Evolutionary conservation across 2,888 invertebrate species (phyloP).

Genomic region (Pycnomerus fuliginosus): DNA sequence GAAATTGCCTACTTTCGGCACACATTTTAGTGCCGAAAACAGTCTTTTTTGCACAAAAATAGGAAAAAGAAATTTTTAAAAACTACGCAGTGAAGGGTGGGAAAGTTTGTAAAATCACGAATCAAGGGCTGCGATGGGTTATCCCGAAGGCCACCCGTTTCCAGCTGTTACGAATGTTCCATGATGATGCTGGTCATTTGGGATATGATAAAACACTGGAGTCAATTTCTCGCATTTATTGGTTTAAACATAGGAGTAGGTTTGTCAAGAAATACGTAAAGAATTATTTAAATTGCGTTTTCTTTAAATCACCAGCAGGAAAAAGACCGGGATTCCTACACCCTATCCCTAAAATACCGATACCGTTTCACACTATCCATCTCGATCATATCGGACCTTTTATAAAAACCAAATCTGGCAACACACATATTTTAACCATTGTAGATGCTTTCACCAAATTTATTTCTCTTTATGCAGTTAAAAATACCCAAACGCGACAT

Average conservation of each 20-base stretch:
- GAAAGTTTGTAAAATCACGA: conserved; percentile 24
- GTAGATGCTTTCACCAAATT: conserved; percentile 9
- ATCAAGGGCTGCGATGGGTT: conserved; percentile 15
- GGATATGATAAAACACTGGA: conserved; percentile 30
- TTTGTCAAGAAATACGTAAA: conserved; percentile 23
- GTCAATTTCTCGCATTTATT: conserved; percentile 8
- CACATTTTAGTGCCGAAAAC: no score
- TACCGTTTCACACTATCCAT: conserved; percentile 25
- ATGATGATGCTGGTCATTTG: conserved; percentile 40
- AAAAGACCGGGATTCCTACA: conserved; percentile 23
- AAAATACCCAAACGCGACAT: no score
- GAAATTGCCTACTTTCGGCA: no score
- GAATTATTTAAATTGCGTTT: conserved; percentile 21
- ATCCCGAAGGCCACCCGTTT: conserved; percentile 31
- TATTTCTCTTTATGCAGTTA: conserved; percentile 1
- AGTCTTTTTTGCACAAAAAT: no score
- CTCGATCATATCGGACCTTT: conserved; percentile 25
- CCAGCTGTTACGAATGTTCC: conserved; percentile 28
- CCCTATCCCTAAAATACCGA: conserved; percentile 13
- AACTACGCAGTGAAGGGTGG: conserved; percentile 14
- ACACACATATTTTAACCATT: conserved; percentile 2
- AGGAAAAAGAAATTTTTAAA: conserved; percentile 5
- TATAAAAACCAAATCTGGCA: conserved; percentile 5
- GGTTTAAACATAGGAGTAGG: conserved; percentile 21
- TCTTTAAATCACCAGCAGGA: conserved; percentile 23